Conservation (phyloP, 2,888 invertebrate species). For the Luperina nickerlii region DNA sequence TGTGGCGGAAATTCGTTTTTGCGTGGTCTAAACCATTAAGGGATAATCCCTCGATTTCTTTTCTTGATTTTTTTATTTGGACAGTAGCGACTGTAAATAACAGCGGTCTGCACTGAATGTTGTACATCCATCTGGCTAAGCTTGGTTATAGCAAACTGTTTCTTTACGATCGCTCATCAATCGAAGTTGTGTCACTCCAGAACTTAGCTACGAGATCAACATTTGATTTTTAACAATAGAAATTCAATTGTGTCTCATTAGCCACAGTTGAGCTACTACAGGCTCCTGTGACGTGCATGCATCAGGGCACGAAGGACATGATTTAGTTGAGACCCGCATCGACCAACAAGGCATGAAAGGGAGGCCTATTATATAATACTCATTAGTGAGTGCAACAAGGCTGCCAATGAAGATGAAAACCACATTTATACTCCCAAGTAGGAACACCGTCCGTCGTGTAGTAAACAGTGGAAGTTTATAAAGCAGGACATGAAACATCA, state of each 20-base stretch:
- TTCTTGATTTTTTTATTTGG: not conserved
- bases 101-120: not conserved
- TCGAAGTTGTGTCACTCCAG: not conserved
- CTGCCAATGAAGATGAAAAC: not conserved
- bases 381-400: not conserved
- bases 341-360: not conserved
- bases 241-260: too few relatives aligned
- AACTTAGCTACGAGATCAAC: not conserved
- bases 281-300: not conserved
- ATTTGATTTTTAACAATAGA: too few relatives aligned
- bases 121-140: not conserved
- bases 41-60: not conserved
- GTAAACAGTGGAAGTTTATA: not conserved
- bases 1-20: slow-evolving; percentile 11
- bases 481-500: not conserved
- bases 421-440: not conserved
- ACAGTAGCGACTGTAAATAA: not conserved
- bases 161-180: not conserved
- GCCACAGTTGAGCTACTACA: too few relatives aligned
- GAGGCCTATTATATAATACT: not conserved
- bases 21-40: not conserved
- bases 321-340: not conserved
- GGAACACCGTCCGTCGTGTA: not conserved
- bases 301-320: not conserved
- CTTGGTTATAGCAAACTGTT: not conserved